These are phyloP conservation scores for Thyatira batis DNA, from an alignment of 2,888 invertebrate genomes.

Conservation along the genomic window DNA sequence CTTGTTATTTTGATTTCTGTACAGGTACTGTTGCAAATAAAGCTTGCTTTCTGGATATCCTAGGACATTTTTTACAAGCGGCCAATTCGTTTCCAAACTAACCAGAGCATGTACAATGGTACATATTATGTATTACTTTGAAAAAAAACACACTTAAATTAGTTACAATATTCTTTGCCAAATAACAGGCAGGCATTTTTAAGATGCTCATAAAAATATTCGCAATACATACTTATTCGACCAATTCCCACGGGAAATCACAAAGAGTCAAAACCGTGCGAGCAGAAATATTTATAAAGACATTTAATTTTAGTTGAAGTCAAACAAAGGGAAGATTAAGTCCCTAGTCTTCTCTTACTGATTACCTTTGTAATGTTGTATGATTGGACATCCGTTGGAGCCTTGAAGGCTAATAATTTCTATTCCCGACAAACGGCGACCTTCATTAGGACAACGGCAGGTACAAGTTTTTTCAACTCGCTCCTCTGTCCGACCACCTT, in stretches of 20 bases:
- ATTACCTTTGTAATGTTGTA: conserved; percentile 35
- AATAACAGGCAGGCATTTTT: background rate
- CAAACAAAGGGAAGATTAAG: conserved; percentile 19
- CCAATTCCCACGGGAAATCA: background rate
- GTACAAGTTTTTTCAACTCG: conserved; percentile 68
- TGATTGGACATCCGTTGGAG: conserved; percentile 35
- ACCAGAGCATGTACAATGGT: no score
- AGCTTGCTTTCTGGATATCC: no score
- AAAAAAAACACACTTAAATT: no score
- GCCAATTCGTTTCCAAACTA: no score
- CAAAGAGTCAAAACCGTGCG: background rate
- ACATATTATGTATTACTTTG: no score
- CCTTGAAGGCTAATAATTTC: conserved; percentile 41
- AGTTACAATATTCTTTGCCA: background rate
- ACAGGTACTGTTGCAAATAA: no score
- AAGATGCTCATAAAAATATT: background rate
- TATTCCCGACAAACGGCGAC: conserved; percentile 47
- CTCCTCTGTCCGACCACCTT: conserved; percentile 49
- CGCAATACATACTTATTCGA: background rate
- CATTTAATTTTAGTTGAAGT: conserved; percentile 17
- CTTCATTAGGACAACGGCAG: conserved; percentile 68
- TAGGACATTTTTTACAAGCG: no score
- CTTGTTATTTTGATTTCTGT: no score
- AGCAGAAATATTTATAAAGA: background rate
- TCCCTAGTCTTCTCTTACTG: conserved; percentile 26